Evolutionary conservation across 1,140 invertebrate species (phyloP).

Genomic region (Parasteatoda tepidariorum): DNA sequence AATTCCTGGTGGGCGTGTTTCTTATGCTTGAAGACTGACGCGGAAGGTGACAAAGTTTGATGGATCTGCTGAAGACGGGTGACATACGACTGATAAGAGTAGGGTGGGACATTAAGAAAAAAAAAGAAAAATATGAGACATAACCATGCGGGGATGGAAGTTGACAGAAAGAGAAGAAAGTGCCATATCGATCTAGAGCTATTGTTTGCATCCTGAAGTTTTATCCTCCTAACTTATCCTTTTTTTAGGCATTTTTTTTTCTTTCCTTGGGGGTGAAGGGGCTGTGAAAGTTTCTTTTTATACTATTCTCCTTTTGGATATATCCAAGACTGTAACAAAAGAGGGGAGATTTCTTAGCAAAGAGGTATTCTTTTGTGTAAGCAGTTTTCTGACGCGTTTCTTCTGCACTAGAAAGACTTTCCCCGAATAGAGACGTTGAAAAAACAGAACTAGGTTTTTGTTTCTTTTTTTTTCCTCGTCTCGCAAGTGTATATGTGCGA

Average conservation of each 20-base stretch:
- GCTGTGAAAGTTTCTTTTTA: not conserved
- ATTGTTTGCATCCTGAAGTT: conserved; percentile 44
- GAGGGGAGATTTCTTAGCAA: not conserved
- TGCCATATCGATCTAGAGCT: conserved; percentile 26
- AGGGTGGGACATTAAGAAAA: not conserved
- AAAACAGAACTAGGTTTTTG: not conserved
- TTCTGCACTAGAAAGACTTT: not conserved
- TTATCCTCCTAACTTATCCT: not conserved
- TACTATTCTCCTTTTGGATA: not conserved
- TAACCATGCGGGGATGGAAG: not conserved
- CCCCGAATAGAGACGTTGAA: not conserved
- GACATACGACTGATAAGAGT: conserved; percentile 36
- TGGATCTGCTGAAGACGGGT: conserved; percentile 34
- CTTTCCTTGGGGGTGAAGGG: not conserved
- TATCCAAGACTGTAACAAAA: not conserved
- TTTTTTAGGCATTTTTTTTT: not conserved
- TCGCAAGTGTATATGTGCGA: too few relatives aligned
- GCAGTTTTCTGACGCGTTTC: not conserved
- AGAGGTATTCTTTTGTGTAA: not conserved
- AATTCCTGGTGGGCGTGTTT: not conserved
- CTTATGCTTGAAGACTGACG: conserved; percentile 13
- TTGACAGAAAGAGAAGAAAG: conserved; percentile 1
- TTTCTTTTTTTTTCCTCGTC: too few relatives aligned
- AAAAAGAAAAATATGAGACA: not conserved
- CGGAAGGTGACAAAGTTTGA: conserved; percentile 19